Conservation (phyloP, 2,888 invertebrate genomes). For the Saturnia pavonia region DNA sequence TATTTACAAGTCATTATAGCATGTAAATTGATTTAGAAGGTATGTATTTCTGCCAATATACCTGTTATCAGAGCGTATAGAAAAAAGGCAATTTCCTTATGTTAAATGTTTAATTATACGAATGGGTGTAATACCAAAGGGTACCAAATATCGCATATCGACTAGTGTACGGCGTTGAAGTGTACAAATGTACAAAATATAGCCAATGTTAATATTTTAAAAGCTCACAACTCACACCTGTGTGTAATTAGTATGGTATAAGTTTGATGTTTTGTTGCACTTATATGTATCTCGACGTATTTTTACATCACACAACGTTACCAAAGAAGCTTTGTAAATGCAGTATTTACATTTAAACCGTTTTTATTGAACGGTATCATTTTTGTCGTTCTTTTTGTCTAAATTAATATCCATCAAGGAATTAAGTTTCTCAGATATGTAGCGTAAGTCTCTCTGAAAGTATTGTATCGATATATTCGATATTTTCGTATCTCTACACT, state of each 20-base stretch:
- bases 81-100: neutral
- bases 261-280: conserved; percentile 7
- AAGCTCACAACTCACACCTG: conserved; percentile 3
- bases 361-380: no score
- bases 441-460: neutral
- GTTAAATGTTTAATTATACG: neutral
- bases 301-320: neutral
- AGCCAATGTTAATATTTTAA: conserved; percentile 10
- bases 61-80: no score
- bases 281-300: conserved; percentile 5
- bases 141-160: conserved; percentile 8
- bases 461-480: neutral
- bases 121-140: conserved; percentile 1
- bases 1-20: neutral
- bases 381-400: neutral
- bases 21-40: no score
- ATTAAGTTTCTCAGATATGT: neutral
- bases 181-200: conserved; percentile 13
- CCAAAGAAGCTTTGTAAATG: neutral
- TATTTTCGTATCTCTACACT: neutral
- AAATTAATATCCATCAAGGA: no score
- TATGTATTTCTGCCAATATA: no score
- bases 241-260: conserved; percentile 8
- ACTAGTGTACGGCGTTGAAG: conserved; percentile 12
- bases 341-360: neutral